Base-by-base conservation (phyloP, 2,888 invertebrate species). In the Empis livida region DNA sequence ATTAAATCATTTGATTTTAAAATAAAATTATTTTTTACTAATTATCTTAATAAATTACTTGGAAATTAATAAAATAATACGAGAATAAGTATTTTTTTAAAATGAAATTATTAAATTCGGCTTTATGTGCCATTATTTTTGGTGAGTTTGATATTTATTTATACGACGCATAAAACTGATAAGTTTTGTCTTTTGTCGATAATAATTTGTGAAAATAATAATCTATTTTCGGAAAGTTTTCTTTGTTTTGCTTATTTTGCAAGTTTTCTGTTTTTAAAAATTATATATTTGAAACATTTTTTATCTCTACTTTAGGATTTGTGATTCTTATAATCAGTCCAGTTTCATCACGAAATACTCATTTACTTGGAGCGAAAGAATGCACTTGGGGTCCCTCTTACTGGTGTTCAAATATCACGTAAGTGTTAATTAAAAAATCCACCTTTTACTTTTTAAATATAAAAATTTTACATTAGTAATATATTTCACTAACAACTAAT, bases 341-440 rank as follows among this genome's bases (percentile, higher is more conserved):
- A 20, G 49, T 45, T 27, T 23, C 48, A 20, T 42, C 42, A 27
- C 39, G 47, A 44, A 48, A 44, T 23, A 52, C 54, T 42, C 52
- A 44, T 27, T 59, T 79, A 23, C 53, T 82, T 42, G 81, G 80
- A 32, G 67, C 69, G 43, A 73, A 75, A 42, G 74, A 77, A 59
- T 89, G 89, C 63, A 82, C 83, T 8, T 83, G 80, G 78, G 89
- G 89, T 9, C 87, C 87, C 5, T 71, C 78, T 1, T 88, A 82
- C 61, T 89, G 89, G 88, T 90, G 90, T 66, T 60, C 56, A 10
- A 65, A 63, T 55, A 44, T 67, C 40, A 61, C 60, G 66, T 67
- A 56, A 65, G 65, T 62, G 23, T 27, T 27, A 20, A 20, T 20
- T 20, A 20, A 20, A 5, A 20, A 20, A 6, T 20, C 6, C 6